Base-by-base conservation (phyloP, 2,797 vertebrate species). In the Botia kubotai region DNA sequence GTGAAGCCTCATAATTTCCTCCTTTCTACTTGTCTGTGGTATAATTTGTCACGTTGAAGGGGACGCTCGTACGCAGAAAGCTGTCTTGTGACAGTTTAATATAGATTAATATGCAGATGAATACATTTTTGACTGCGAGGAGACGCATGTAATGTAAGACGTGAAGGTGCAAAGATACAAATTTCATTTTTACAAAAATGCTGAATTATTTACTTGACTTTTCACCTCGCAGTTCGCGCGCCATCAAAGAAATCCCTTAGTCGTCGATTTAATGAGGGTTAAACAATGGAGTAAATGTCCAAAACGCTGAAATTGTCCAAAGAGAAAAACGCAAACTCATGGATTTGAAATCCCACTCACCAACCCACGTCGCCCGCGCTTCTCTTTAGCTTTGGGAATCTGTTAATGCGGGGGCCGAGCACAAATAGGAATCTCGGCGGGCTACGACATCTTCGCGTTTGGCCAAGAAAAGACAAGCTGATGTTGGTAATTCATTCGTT, bases 221-320 rank as follows among this genome's bases (percentile, higher is more conserved):
- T 91, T 93, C 89, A 92, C 91, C 92, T 89, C 88, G 86, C 77
- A 74, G 86, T 90, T 89, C 68, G 87, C 80, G 87, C 80, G 77
- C 83, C 79, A 89, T 89, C 79, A 90, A 89, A 90, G 82, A 87
- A 86, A 94, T 85, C 85, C 90, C 87, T 80, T 86, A 89, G 93
- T 98, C 97, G 97, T 96, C 96, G 93, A 90, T 97, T 97, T 90
- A 88, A 88, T 90, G 88, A 55, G 73, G 39, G 69, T 26, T 93
- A 94, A 93, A 96, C 96, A 94, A 95, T 93, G 91, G 91, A 91
- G 96, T 96, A 94, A 97, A 97, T 97, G 94, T 90, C 90, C 90
- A 88, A 90, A 88, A 90, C 87, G 91, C 86, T 85, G 91, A 92
- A 89, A 90, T 89, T 53, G 62, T 75, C 14, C 29, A 33, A 63